Evolutionary conservation across 2,113 vertebrate species (phyloP).

Genomic region (Pao palembangensis): DNA sequence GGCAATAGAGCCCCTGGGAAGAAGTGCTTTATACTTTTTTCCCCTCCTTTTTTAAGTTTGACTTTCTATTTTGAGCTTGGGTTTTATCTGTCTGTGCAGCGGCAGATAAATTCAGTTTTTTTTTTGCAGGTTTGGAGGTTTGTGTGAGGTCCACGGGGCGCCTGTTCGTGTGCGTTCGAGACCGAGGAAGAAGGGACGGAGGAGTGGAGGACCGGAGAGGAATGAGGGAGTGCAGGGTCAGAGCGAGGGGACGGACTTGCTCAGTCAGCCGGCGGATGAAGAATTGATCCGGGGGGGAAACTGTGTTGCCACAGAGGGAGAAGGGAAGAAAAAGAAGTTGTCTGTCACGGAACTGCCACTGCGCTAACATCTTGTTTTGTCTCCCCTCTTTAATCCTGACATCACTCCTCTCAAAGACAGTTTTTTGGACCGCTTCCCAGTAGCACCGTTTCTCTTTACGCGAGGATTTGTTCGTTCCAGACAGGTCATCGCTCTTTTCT

Average conservation of each 20-base stretch:
- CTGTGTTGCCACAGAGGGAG: conserved; percentile 28
- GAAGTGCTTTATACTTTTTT: conserved; percentile 33
- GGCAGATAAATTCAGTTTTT: conserved; percentile 41
- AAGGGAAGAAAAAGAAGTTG: conserved; percentile 10
- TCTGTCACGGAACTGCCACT: conserved; percentile 5
- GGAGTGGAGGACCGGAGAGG: conserved; percentile 49
- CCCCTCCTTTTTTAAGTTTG: conserved; percentile 11
- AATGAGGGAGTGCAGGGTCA: conserved; percentile 70
- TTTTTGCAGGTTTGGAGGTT: conserved; percentile 63
- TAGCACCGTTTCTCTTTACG: conserved; percentile 7
- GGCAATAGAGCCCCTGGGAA: conserved; percentile 40
- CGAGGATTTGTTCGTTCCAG: conserved; percentile 30
- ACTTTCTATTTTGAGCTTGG: conserved; percentile 32
- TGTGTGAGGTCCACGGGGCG: conserved; percentile 50
- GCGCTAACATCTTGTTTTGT: conserved; percentile 45
- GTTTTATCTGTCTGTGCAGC: conserved; percentile 38
- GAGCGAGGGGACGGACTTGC: conserved; percentile 58
- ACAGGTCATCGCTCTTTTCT: conserved; percentile 23
- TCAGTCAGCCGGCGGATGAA: conserved; percentile 57
- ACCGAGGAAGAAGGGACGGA: conserved; percentile 28
- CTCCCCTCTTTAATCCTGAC: conserved; percentile 7
- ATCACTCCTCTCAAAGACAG: conserved; percentile 6
- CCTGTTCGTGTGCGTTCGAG: conserved; percentile 7
- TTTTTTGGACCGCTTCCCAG: conserved; percentile 22
- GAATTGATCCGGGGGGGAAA: conserved; percentile 60